Percentiles rank a stretch among this genome's conserved stretches.
phyloP scores from a whole-genome alignment of 1,140 invertebrate genomes.

The Dendroctonus ponderosae region DNA sequence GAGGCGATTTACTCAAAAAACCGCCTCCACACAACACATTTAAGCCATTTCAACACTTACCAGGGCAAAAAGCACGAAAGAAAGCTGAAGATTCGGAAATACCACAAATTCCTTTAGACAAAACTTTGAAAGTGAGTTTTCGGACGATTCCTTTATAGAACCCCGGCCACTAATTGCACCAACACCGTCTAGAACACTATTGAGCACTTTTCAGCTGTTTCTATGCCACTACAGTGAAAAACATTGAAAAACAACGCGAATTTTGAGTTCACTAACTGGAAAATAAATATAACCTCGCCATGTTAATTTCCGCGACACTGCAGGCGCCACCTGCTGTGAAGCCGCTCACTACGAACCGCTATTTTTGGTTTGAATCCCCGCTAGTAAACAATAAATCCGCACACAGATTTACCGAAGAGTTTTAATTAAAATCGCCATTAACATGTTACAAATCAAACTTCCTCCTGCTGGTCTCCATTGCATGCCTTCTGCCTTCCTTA shows the following conservation, averaged over 20 bases:
- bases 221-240: slow-evolving; percentile 20
- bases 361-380: neutral
- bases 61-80: slow-evolving; percentile 15
- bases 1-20: no score
- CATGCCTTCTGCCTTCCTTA: slow-evolving; percentile 84
- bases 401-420: neutral
- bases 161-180: neutral
- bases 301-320: slow-evolving; percentile 34
- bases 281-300: slow-evolving; percentile 42
- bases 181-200: neutral
- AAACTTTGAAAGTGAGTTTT: slow-evolving; percentile 20
- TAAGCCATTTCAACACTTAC: slow-evolving; percentile 7
- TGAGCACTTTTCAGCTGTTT: slow-evolving; percentile 6
- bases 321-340: slow-evolving; percentile 27
- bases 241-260: slow-evolving; percentile 23
- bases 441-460: slow-evolving; percentile 79
- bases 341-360: neutral
- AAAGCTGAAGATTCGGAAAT: slow-evolving; percentile 19
- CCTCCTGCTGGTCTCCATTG: slow-evolving; percentile 86
- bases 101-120: slow-evolving; percentile 20
- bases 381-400: neutral
- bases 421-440: slow-evolving; percentile 1
- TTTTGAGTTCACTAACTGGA: slow-evolving; percentile 24
- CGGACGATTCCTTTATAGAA: neutral
- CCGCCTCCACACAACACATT: no score